phyloP scores from a whole-genome alignment of 2,113 vertebrate species.

The Elephantulus edwardii region DNA sequence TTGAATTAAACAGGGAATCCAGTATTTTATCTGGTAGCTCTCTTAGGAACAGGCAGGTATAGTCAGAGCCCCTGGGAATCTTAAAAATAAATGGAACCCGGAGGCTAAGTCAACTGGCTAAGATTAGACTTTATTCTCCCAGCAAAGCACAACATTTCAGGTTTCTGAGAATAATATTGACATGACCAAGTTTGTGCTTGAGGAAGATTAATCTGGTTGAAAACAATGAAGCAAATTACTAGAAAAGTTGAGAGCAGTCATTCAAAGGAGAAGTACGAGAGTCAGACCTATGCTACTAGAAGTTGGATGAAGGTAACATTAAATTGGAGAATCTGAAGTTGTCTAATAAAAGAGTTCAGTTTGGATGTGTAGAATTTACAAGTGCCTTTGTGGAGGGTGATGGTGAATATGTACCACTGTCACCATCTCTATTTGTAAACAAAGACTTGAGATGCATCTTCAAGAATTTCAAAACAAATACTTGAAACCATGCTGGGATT shows the following conservation, averaged over 20 bases:
- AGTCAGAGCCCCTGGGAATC: too few relatives aligned
- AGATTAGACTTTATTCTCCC: slow-evolving; percentile 26
- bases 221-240: slow-evolving; percentile 47
- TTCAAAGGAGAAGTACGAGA: not conserved
- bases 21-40: not conserved
- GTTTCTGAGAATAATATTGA: slow-evolving; percentile 52
- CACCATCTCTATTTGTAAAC: slow-evolving; percentile 51
- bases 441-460: slow-evolving; percentile 11
- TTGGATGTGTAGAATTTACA: not conserved
- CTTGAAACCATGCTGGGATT: slow-evolving; percentile 13
- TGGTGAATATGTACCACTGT: not conserved
- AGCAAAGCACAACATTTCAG: not conserved
- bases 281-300: not conserved
- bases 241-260: slow-evolving; percentile 16
- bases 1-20: not conserved
- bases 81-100: not conserved
- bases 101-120: not conserved
- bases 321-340: not conserved
- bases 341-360: not conserved
- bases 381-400: not conserved
- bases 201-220: slow-evolving; percentile 56
- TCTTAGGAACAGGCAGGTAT: not conserved
- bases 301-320: not conserved
- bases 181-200: slow-evolving; percentile 34
- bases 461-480: slow-evolving; percentile 50